phyloP scores from a whole-genome alignment of 2,797 vertebrate genomes.

The Rhodeus uyekii region DNA sequence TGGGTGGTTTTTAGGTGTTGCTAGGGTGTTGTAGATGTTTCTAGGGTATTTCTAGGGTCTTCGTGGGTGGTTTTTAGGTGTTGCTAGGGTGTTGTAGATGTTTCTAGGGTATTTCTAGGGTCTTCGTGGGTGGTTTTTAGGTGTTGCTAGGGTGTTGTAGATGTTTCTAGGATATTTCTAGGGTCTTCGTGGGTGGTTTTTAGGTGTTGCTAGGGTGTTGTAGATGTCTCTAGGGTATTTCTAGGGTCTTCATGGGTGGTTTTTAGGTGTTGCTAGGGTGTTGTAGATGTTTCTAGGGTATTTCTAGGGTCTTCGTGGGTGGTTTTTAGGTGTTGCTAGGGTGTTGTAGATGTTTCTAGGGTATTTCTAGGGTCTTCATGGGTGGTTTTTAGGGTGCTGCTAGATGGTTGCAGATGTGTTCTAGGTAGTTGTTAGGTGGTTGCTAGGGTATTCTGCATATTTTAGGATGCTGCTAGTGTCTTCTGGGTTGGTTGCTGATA shows the following conservation, averaged over 20 bases:
- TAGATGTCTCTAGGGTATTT: background rate
- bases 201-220: background rate
- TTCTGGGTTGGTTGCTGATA: background rate
- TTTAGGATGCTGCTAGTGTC: background rate
- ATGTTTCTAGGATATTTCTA: background rate
- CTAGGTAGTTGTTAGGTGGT: background rate
- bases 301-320: background rate
- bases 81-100: background rate
- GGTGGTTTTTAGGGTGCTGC: too few relatives aligned
- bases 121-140: background rate
- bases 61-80: background rate
- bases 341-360: background rate
- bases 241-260: background rate
- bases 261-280: background rate
- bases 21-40: background rate
- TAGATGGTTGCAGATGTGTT: background rate
- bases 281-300: background rate
- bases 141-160: background rate
- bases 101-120: background rate
- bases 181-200: background rate
- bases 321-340: background rate
- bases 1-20: background rate
- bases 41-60: background rate
- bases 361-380: background rate
- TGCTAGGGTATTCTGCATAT: background rate